Base-by-base conservation (phyloP, 2,888 invertebrate species). In the Ptychoptera contaminata region DNA sequence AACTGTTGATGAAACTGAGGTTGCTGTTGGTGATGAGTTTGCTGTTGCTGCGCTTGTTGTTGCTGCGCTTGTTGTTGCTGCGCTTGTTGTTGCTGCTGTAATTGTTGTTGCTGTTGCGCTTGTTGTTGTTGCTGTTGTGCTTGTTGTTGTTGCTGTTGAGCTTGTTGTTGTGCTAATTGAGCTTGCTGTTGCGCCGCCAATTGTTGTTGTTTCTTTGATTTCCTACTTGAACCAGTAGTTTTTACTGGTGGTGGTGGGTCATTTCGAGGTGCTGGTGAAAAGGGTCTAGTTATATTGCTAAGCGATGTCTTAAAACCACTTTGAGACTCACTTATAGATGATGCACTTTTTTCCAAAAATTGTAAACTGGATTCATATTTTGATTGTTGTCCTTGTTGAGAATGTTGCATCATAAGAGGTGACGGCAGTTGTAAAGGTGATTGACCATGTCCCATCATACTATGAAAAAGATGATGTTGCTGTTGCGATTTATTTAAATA, bases 241-340 rank as follows among this genome's bases (percentile, higher is more conserved):
- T 29, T 37, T 8, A 31, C 38, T 12, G 16, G 23, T 16, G n/a
- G 38, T 10, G 29, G 31, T 23, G 29, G 16, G n/a, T n/a, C 10
- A n/a, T 38, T 32, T 31, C 31, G 29, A 16, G 37, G 37, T 16
- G 37, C 15, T 16, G 43, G 37, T 3, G 43, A 37, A 43, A 37
- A 43, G 1, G 43, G 35, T 8, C 42, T 11, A n/a, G 47, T 47
- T 16, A 47, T 47, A 37, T 44, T 44, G 16, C 44, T 47, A 2
- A 47, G n/a, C 8, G 47, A 45, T 42, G 44, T 44, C 35, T 47
- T 44, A 14, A 47, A 47, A 9, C 16, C 47, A 34, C 43, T 47
- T 37, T 47, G 41, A 42, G 40, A 37, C 31, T 47, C 47, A 37
- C 45, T 42, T 29, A 47, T 47, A 11, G 44, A 39, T 10, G 47